Conservation (phyloP, 2,888 invertebrate species). For the Tenodera sinensis region DNA sequence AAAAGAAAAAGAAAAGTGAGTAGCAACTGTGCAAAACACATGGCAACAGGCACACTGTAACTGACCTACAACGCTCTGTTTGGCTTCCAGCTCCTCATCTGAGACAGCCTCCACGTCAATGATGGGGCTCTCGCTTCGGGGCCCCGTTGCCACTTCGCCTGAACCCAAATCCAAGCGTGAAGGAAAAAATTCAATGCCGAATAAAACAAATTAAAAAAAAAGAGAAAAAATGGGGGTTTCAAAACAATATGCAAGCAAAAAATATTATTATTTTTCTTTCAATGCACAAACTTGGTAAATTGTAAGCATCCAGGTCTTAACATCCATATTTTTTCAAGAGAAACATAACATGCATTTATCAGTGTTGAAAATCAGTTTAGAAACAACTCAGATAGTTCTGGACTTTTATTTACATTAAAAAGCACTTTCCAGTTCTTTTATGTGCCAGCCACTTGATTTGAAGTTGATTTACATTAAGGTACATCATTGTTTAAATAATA, state of each 20-base stretch:
- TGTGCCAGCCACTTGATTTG: not conserved
- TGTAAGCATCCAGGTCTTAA: slow-evolving; percentile 2
- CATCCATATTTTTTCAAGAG: not conserved
- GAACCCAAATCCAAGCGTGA: slow-evolving; percentile 26
- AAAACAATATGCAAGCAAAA: slow-evolving; percentile 9
- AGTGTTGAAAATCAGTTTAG: not conserved
- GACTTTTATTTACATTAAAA: not conserved
- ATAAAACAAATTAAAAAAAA: not conserved
- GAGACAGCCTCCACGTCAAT: slow-evolving; percentile 65
- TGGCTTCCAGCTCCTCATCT: slow-evolving; percentile 52
- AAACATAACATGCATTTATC: not conserved
- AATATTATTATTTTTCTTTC: not conserved
- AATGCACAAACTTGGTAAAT: slow-evolving; percentile 4
- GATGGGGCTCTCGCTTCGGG: slow-evolving; percentile 59
- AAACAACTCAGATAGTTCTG: not conserved
- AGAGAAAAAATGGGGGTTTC: not conserved
- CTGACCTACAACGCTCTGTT: slow-evolving; percentile 55
- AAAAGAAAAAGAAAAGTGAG: not conserved
- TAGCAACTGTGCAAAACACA: not conserved
- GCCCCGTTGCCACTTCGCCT: slow-evolving; percentile 64
- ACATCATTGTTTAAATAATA: not conserved
- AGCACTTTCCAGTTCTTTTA: not conserved
- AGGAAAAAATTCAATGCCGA: slow-evolving; percentile 7
- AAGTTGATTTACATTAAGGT: not conserved
- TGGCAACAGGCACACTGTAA: slow-evolving; percentile 39